Evolutionary conservation across 2,888 invertebrate genomes (phyloP).

Genomic region (Troides helena): DNA sequence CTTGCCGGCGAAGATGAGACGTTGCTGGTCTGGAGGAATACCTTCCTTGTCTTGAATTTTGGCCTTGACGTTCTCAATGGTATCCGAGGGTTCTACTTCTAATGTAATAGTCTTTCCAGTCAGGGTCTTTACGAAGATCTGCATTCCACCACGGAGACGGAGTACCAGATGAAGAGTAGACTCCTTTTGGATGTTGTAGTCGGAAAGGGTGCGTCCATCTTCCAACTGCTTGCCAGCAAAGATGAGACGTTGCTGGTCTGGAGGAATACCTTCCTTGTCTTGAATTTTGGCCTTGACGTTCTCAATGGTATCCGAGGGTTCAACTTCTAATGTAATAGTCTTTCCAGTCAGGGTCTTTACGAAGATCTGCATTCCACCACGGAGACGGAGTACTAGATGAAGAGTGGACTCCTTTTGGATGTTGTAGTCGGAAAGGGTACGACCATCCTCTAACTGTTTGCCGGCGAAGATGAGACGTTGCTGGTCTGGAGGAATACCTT

Average conservation of each 20-base stretch:
- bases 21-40: too few species aligned
- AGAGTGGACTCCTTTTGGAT: too few species aligned
- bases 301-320: too few species aligned
- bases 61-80: not conserved
- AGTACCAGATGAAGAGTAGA: slow-evolving; percentile 35
- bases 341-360: too few species aligned
- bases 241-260: slow-evolving; percentile 1
- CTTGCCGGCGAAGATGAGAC: not conserved
- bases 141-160: slow-evolving; percentile 6
- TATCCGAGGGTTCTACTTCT: not conserved
- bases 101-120: not conserved
- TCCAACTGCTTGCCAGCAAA: slow-evolving; percentile 34
- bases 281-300: too few species aligned
- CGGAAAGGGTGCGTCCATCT: slow-evolving; percentile 34
- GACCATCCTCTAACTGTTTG: slow-evolving; percentile 25
- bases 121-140: not conserved
- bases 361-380: too few species aligned
- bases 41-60: too few species aligned
- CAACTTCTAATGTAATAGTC: too few species aligned
- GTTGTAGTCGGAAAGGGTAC: not conserved
- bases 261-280: too few species aligned
- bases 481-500: not conserved
- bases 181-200: slow-evolving; percentile 36
- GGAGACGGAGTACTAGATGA: too few species aligned
- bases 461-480: slow-evolving; percentile 25